A percentile compares a stretch with the other conserved stretches of the same genome.
Evolutionary conservation across 1,140 invertebrate genomes (phyloP).

Genomic region (Epicauta chinensis): DNA sequence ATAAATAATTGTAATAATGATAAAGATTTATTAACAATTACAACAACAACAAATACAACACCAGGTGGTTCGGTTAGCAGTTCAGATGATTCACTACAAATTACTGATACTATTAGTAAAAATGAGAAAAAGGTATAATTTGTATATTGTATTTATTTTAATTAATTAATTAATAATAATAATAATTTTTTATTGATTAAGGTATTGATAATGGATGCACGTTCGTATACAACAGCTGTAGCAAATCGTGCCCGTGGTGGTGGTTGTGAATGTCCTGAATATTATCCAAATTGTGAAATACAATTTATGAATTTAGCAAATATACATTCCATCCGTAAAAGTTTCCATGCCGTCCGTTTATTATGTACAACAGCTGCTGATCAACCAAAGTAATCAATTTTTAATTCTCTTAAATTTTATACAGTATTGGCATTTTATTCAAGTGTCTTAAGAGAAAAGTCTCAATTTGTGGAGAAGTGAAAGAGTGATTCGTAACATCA

Average conservation of each 20-base stretch:
- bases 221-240: conserved; percentile 90
- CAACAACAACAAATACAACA: too few species aligned
- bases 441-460: background rate
- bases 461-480: too few species aligned
- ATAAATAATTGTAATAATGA: too few species aligned
- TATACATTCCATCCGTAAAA: conserved; percentile 90
- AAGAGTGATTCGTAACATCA: too few species aligned
- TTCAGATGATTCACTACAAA: conserved; percentile 36
- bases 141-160: too few species aligned
- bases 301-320: conserved; percentile 97
- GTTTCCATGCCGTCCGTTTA: conserved; percentile 69
- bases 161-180: background rate
- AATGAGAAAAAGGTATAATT: conserved; percentile 37
- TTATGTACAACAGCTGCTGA: conserved; percentile 70
- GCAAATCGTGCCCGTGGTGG: conserved; percentile 93
- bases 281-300: conserved; percentile 90
- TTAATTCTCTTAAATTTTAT: background rate
- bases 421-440: too few species aligned
- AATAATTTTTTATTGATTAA: conserved; percentile 45
- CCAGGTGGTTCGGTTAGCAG: conserved; percentile 30
- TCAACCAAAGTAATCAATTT: conserved; percentile 60
- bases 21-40: too few species aligned
- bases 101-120: conserved; percentile 22
- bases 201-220: conserved; percentile 90
- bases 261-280: conserved; percentile 92